Base-by-base conservation (phyloP, 2,888 invertebrate species). In the Heliconius sara region DNA sequence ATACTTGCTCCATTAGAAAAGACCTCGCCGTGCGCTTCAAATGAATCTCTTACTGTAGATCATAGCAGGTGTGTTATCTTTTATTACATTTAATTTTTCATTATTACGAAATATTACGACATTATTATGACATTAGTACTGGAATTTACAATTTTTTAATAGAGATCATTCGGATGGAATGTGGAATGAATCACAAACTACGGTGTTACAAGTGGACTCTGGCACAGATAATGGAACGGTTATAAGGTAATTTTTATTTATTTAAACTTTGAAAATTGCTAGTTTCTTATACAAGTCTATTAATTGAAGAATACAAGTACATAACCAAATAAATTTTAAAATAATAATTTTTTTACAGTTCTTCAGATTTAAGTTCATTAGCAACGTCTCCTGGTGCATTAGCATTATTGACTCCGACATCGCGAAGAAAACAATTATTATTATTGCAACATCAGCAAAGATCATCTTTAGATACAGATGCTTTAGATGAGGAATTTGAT, bases 181-280 rank as follows among this genome's bases (percentile, higher is more conserved):
- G 87, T 98, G 98, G 98, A 98, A 98, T 92, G 98, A 98, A 93
- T 98, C 98, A 19, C 98, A 98, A 93, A 97, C 97, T 13, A 98
- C 98, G 1, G 97, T 98, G 25, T 95, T 98, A 60, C 97, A 97
- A 92, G 96, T 96, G 1, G 97, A 97, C 88, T 96, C 96, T 25
- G 96, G 96, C 67, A 96, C 96, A 25, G 96, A 96, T 86, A 96
- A 96, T 89, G 96, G 96, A 66, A 96, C 96, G 2, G 95, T 96
- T 0, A 91, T 96, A 84, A 95, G 95, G 95, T 95, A 86, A 43
- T 68, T 34, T 27, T 34, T 19, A 30, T 39, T 39, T 39, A 7
- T 63, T 63, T n/a, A n/a, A n/a, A 16, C 19, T 25, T 16, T 10
- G 25, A 39, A 13, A 60, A 22, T 12, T 30, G 6, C 57, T 57